These are phyloP conservation scores for Rhynchopsitta pachyrhyncha DNA, from an alignment of 2,113 vertebrate species.

Conservation along the genomic window DNA sequence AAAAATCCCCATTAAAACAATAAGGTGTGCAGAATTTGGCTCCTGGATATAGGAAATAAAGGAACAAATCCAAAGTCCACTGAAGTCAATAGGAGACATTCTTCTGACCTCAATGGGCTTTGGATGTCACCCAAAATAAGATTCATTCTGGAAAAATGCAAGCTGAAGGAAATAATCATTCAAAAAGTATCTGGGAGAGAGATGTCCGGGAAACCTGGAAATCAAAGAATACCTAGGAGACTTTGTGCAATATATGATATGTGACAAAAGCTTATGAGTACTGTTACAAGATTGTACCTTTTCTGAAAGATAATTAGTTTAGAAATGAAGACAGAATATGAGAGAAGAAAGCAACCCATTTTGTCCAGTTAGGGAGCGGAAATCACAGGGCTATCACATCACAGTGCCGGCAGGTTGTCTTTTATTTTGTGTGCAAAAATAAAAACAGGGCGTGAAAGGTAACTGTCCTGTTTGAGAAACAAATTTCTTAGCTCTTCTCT, in stretches of 20 bases:
- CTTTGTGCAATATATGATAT: neutral
- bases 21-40: conserved; percentile 60
- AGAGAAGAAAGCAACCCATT: neutral
- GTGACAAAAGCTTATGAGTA: neutral
- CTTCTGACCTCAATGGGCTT: conserved; percentile 56
- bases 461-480: neutral
- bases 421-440: neutral
- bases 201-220: conserved; percentile 53
- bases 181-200: conserved; percentile 37
- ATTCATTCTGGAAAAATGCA: conserved; percentile 58
- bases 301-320: neutral
- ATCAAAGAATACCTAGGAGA: conserved; percentile 51
- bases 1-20: conserved; percentile 40
- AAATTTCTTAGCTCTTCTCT: neutral
- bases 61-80: conserved; percentile 41
- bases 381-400: neutral
- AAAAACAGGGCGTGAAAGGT: neutral
- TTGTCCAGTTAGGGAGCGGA: neutral
- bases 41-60: conserved; percentile 48
- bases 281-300: neutral
- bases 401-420: neutral
- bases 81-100: conserved; percentile 60
- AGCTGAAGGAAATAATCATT: conserved; percentile 54
- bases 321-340: neutral
- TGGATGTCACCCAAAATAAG: conserved; percentile 52